Conservation (phyloP, 2,888 invertebrate species). For the Drosophila bunnanda region DNA sequence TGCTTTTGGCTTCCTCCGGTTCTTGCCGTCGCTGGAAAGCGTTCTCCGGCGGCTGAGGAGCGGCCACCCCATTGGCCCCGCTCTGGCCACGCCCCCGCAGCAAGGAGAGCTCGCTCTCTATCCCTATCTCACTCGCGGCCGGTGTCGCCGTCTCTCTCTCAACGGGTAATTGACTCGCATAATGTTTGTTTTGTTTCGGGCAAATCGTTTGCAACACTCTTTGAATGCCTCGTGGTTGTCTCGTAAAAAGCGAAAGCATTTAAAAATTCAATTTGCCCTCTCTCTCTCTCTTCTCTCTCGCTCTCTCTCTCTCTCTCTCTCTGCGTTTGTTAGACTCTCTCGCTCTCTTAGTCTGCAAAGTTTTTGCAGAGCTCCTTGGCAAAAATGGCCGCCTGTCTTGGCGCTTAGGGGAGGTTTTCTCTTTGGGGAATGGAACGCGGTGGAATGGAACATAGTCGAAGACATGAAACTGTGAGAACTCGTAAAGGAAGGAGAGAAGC, state of each 20-base stretch:
- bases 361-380: slow-evolving; percentile 62
- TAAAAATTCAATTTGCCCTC: slow-evolving; percentile 75
- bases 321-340: background rate
- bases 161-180: slow-evolving; percentile 71
- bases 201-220: slow-evolving; percentile 82
- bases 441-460: slow-evolving; percentile 54
- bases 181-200: slow-evolving; percentile 73
- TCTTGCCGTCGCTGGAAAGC: slow-evolving; percentile 68
- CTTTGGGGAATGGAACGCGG: slow-evolving; percentile 39
- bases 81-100: slow-evolving; percentile 63
- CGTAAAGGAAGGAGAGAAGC: background rate
- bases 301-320: slow-evolving; percentile 13
- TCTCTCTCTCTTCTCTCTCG: slow-evolving; percentile 7
- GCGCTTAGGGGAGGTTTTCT: slow-evolving; percentile 57
- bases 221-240: slow-evolving; percentile 81
- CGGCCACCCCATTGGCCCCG: slow-evolving; percentile 58
- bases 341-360: slow-evolving; percentile 70
- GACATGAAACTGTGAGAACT: background rate
- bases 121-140: slow-evolving; percentile 21
- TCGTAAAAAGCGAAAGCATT: slow-evolving; percentile 80
- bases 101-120: slow-evolving; percentile 17
- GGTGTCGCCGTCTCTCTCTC: slow-evolving; percentile 42
- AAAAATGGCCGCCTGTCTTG: slow-evolving; percentile 79
- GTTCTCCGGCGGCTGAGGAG: slow-evolving; percentile 39
- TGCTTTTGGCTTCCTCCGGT: slow-evolving; percentile 4